A percentile compares a stretch with the other conserved stretches of the same genome.
Conservation (phyloP, 1,140 invertebrate species). For the Drosophila kurseongensis region DNA sequence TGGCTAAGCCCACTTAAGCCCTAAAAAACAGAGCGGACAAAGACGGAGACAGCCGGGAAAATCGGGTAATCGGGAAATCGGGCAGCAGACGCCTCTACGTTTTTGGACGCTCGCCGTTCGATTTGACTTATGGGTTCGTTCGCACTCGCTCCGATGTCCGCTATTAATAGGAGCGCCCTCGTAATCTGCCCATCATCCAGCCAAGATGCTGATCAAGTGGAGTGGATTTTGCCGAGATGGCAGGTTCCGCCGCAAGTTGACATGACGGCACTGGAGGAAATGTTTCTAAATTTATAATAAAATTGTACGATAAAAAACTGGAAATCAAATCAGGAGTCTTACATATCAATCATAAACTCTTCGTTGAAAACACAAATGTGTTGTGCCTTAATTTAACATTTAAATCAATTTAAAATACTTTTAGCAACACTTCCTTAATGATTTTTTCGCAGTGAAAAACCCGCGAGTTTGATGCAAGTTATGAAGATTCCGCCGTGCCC, state of each 20-base stretch:
- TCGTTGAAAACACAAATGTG: too few species aligned
- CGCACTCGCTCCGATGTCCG: conserved; percentile 79
- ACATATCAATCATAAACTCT: too few species aligned
- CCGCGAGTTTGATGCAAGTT: conserved; percentile 17
- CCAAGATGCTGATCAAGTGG: conserved; percentile 54
- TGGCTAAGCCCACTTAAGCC: conserved; percentile 77
- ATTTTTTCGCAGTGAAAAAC: conserved; percentile 12
- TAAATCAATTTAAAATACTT: not conserved
- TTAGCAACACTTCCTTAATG: not conserved
- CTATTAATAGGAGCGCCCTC: conserved; percentile 67
- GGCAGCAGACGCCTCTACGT: conserved; percentile 21
- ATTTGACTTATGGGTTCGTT: conserved; percentile 84
- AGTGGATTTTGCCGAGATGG: conserved; percentile 46
- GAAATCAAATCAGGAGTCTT: too few species aligned
- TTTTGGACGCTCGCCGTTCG: conserved; percentile 53
- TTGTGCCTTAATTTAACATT: too few species aligned
- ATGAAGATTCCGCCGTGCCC: conserved; percentile 23
- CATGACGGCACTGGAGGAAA: conserved; percentile 17
- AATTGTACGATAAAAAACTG: too few species aligned
- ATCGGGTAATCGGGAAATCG: conserved; percentile 3
- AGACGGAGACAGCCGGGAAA: conserved; percentile 29
- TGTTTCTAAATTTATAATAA: not conserved
- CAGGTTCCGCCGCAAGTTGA: conserved; percentile 59
- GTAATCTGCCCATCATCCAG: conserved; percentile 49
- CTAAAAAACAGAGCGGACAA: conserved; percentile 73